These are phyloP conservation scores for Myzus persicae DNA, from an alignment of 1,140 invertebrate genomes.

Conservation along the genomic window DNA sequence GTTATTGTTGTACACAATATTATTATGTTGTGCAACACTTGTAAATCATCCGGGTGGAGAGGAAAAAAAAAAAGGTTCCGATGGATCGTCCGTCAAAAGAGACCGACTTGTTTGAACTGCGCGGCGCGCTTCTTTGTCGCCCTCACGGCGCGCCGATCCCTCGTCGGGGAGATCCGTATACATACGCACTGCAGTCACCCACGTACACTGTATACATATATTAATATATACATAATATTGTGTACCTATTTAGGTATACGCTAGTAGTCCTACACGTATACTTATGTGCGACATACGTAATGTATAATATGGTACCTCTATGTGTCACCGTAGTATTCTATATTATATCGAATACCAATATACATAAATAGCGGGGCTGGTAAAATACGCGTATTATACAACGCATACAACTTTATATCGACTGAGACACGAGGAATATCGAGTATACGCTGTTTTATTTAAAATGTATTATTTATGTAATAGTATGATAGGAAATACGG, in stretches of 20 bases:
- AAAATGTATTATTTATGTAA: no score
- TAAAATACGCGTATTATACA: no score
- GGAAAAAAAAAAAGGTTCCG: slow-evolving; percentile 45
- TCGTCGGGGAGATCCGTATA: neutral
- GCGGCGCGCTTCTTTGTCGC: slow-evolving; percentile 51
- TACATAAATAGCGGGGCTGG: neutral
- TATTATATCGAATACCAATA: neutral
- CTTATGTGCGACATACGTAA: neutral
- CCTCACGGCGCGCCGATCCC: slow-evolving; percentile 17
- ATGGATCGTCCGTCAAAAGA: slow-evolving; percentile 31
- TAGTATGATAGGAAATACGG: no score
- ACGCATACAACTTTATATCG: no score
- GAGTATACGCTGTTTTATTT: no score
- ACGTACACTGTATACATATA: neutral
- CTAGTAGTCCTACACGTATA: neutral
- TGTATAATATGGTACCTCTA: neutral
- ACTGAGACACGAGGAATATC: no score
- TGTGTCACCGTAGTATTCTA: neutral
- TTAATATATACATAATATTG: neutral
- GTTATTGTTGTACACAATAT: slow-evolving; percentile 17
- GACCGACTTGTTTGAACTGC: slow-evolving; percentile 56
- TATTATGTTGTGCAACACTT: slow-evolving; percentile 52
- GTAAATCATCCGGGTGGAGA: slow-evolving; percentile 45
- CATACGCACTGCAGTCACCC: neutral
- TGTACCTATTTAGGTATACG: neutral